Evolutionary conservation across 1,140 invertebrate species (phyloP), one percentile per base, ranked within the genome.

Genomic region (Pseudomyrmex dendroicus): DNA sequence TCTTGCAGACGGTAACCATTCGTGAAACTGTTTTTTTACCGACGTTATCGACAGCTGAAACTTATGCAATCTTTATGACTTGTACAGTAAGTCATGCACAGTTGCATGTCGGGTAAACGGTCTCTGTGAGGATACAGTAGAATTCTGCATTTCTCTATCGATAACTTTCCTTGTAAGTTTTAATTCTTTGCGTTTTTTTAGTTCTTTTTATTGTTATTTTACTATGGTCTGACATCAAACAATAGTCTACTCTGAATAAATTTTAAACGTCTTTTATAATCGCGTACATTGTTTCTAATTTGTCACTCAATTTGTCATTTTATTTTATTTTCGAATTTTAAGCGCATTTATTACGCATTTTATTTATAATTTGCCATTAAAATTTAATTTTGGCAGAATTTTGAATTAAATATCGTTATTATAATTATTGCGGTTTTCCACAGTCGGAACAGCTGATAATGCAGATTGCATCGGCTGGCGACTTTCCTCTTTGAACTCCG

Each of bases 41-140:
- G 85, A 87, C 82, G 10, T 84, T 87, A 87, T 84, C 86, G 86
- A 87, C 85, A n/a, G 74, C 54, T 25, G 25, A 84, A 57, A 50
- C 72, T 83, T 13, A 48, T 5, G 7, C 7, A 50, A n/a, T 44
- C n/a, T 9, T 22, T 12, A 17, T 25, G 22, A 2, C 46, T 17
- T 54, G 1, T 25, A 25, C 48, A 13, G 64, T 48, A 70, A 46
- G 15, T 35, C 35, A 35, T 35, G 13, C 9, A 35, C 9, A 35
- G 17, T 67, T 59, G 73, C 22, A 73, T 73, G 78, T 44, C 61
- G 48, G 46, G 46, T 15, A 61, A 80, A 44, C 35, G 1, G 25
- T 56, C 15, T 78, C 61, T 1, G n/a, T 48, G 48, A 25, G 54
- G 44, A 54, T 52, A 62, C 2, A 7, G 17, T 3, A 50, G 56